These are phyloP conservation scores for Odontophorus gujanensis DNA, from an alignment of 2,113 vertebrate genomes.

Conservation along the genomic window DNA sequence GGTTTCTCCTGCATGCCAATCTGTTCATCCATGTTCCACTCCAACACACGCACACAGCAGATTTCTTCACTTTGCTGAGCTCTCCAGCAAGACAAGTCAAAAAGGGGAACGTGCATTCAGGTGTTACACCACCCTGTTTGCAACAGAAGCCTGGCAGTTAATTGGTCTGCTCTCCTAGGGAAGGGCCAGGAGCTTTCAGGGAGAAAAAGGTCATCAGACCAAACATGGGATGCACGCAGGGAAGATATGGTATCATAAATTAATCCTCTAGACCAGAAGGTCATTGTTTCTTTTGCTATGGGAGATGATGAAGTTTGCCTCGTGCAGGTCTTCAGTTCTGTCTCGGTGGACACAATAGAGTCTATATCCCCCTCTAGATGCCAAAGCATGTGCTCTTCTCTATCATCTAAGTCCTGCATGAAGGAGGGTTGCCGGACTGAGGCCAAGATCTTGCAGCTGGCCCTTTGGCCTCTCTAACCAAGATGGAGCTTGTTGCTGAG, in stretches of 20 bases:
- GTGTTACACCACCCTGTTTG: background rate
- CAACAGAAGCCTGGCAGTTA: background rate
- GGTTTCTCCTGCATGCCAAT: background rate
- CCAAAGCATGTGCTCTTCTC: background rate
- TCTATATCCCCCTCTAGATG: background rate
- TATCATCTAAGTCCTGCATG: background rate
- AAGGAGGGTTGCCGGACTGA: background rate
- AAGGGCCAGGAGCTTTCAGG: background rate
- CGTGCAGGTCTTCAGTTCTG: background rate
- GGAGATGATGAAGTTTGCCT: background rate
- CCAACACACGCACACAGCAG: background rate
- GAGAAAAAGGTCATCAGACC: background rate
- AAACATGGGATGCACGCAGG: background rate
- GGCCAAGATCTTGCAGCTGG: background rate
- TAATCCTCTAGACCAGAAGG: fast-evolving
- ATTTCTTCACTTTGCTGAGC: background rate
- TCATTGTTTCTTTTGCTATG: background rate
- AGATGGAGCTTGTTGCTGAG: background rate
- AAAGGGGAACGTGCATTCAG: background rate
- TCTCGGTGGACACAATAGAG: background rate
- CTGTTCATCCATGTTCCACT: background rate
- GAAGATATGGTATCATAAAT: background rate
- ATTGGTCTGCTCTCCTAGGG: background rate
- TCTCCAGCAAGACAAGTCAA: background rate
- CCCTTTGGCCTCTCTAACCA: background rate